These are phyloP conservation scores for Stenotaenia linearis DNA, from an alignment of 2,888 invertebrate genomes.

Conservation along the genomic window DNA sequence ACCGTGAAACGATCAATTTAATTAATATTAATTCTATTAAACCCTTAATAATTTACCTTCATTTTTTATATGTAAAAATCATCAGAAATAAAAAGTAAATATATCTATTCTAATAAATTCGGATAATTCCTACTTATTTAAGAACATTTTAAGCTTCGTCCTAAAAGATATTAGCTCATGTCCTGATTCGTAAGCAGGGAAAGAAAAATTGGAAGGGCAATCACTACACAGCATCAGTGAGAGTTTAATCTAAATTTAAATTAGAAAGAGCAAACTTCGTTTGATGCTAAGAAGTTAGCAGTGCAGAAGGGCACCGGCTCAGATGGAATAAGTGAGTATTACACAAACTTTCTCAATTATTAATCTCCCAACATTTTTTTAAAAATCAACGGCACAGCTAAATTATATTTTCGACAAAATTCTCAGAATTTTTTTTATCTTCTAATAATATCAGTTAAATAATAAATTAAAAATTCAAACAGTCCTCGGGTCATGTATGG, in stretches of 20 bases:
- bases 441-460: too few species aligned
- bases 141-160: not conserved
- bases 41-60: too few species aligned
- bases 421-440: too few species aligned
- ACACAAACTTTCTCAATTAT: slow-evolving; percentile 17
- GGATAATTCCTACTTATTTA: not conserved
- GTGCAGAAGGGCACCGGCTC: slow-evolving; percentile 13
- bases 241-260: slow-evolving; percentile 23
- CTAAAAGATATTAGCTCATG: not conserved
- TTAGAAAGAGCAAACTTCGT: slow-evolving; percentile 24
- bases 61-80: too few species aligned
- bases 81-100: too few species aligned
- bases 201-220: slow-evolving; percentile 23
- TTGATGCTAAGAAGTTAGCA: slow-evolving; percentile 17
- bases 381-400: not conserved
- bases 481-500: not conserved
- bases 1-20: too few species aligned
- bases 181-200: slow-evolving; percentile 7
- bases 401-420: too few species aligned
- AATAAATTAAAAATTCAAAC: not conserved
- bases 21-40: too few species aligned
- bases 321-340: slow-evolving; percentile 11
- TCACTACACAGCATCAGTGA: slow-evolving; percentile 24
- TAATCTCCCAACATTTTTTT: not conserved
- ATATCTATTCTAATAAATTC: too few species aligned